These are phyloP conservation scores for Manis pentadactyla DNA, from an alignment of 2,797 vertebrate genomes.

Conservation along the genomic window DNA sequence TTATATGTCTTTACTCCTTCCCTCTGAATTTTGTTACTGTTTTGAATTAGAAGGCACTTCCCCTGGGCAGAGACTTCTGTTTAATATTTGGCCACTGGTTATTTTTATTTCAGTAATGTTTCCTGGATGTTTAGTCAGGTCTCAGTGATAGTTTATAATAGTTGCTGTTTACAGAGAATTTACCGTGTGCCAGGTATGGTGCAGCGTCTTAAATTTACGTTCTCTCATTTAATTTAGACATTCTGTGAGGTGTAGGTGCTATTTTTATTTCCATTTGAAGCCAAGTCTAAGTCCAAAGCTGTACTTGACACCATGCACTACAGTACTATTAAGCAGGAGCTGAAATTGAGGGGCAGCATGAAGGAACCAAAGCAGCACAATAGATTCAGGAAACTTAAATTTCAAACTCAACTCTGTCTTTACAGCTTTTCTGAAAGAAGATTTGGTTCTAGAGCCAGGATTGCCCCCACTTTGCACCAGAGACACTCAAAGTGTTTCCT, in stretches of 20 bases:
- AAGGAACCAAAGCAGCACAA: neutral
- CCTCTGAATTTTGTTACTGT: neutral
- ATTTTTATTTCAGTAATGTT: slow-evolving; percentile 17
- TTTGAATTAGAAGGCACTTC: slow-evolving; percentile 16
- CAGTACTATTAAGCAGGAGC: neutral
- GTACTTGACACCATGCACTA: neutral
- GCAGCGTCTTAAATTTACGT: neutral
- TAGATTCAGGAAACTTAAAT: neutral
- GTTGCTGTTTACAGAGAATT: neutral
- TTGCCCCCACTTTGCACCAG: neutral
- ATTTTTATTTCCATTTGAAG: slow-evolving; percentile 29
- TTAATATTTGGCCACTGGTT: slow-evolving; percentile 11
- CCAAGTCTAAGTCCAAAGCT: neutral
- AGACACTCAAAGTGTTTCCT: neutral
- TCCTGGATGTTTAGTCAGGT: neutral
- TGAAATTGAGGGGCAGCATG: neutral
- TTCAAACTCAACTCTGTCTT: neutral
- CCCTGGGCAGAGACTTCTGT: neutral
- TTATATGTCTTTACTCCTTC: neutral
- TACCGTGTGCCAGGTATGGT: neutral
- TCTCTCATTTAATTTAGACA: neutral
- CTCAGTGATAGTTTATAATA: neutral
- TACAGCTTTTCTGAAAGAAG: neutral
- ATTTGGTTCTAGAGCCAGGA: slow-evolving; percentile 13
- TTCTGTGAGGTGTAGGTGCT: neutral